Evolutionary conservation across 2,113 vertebrate species (phyloP).

Genomic region (Pelobates fuscus): DNA sequence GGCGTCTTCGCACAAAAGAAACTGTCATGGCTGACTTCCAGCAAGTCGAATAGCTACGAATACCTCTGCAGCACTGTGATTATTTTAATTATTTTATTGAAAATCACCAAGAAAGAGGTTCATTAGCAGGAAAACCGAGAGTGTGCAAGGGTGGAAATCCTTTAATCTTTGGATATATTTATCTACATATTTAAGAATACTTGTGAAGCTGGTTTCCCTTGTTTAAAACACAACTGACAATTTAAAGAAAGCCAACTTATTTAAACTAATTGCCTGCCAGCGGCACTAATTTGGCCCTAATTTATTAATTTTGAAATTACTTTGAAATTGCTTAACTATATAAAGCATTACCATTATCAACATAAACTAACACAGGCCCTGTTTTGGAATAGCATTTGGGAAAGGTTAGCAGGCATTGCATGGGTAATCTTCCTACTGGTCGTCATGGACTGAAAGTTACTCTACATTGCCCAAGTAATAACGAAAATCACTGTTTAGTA

Average conservation of each 20-base stretch:
- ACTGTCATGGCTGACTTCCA: conserved; percentile 28
- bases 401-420: too few relatives aligned
- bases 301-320: conserved; percentile 15
- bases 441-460: too few relatives aligned
- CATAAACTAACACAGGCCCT: too few relatives aligned
- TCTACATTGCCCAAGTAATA: too few relatives aligned
- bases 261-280: conserved; percentile 1
- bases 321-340: background rate
- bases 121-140: background rate
- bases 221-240: background rate
- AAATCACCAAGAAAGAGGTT: background rate
- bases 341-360: background rate
- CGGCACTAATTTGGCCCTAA: conserved; percentile 10
- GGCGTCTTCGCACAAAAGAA: conserved; percentile 25
- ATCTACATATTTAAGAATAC: background rate
- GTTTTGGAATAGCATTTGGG: background rate
- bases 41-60: background rate
- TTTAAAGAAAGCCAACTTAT: conserved; percentile 8
- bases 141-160: conserved; percentile 18
- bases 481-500: too few relatives aligned
- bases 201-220: background rate
- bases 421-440: too few relatives aligned
- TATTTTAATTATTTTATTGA: conserved; percentile 26
- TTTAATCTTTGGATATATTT: conserved; percentile 27
- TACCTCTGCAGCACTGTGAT: conserved; percentile 8